Evolutionary conservation across 1,140 invertebrate genomes (phyloP).

Genomic region (Ephestia elutella): DNA sequence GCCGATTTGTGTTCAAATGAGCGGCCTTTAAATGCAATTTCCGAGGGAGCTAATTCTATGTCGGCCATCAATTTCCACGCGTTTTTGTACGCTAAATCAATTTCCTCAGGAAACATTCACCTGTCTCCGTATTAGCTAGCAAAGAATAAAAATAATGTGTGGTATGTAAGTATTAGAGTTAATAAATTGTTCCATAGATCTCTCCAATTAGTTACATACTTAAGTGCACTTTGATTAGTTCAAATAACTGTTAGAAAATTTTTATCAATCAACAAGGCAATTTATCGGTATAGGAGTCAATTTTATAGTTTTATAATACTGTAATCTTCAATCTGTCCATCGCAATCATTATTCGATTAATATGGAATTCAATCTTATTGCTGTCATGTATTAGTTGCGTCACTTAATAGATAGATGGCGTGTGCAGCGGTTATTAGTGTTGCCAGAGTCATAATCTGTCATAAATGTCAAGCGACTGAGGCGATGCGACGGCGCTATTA

Average conservation of each 20-base stretch:
- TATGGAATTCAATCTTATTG: constrained; percentile 54
- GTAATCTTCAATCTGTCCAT: constrained; percentile 31
- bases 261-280: constrained; percentile 14
- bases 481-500: constrained; percentile 50
- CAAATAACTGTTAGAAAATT: not conserved
- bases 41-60: constrained; percentile 14
- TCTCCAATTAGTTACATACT: no score
- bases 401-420: constrained; percentile 68
- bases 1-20: constrained; percentile 27
- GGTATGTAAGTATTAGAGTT: no score
- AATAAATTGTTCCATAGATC: no score
- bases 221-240: no score
- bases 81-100: constrained; percentile 16
- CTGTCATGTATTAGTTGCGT: constrained; percentile 50
- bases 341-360: constrained; percentile 61
- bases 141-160: no score
- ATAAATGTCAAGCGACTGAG: constrained; percentile 61
- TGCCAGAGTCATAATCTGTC: constrained; percentile 61
- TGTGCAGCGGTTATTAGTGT: constrained; percentile 61
- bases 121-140: not conserved
- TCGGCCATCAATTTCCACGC: constrained; percentile 11
- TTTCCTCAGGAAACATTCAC: constrained; percentile 26
- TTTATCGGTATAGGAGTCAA: constrained; percentile 17
- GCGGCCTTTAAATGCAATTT: constrained; percentile 21
- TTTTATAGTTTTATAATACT: constrained; percentile 12